These are phyloP conservation scores for Ursus arctos DNA, from an alignment of 2,113 vertebrate species.

Conservation along the genomic window DNA sequence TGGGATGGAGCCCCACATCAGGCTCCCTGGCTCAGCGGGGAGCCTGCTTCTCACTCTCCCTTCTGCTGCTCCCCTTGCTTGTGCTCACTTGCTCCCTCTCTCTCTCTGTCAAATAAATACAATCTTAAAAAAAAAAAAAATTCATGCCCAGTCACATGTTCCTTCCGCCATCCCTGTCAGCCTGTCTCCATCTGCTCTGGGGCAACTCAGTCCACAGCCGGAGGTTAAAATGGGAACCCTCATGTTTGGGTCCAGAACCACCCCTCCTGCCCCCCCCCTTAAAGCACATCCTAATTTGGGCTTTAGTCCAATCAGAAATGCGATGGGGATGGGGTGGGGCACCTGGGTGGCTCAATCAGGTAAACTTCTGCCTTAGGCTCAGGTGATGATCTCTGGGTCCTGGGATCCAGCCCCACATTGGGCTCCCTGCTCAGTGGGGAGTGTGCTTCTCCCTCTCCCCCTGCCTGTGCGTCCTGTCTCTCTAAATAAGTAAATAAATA, in stretches of 20 bases:
- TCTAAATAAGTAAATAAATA: neutral
- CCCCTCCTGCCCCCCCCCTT: fast-evolving
- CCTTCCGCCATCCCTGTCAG: fast-evolving
- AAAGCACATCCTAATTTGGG: neutral
- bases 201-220: fast-evolving
- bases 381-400: neutral
- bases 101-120: too few species aligned
- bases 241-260: neutral
- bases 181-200: fast-evolving
- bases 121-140: neutral
- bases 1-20: too few species aligned
- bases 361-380: too few species aligned
- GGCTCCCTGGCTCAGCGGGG: too few species aligned
- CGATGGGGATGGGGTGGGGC: neutral
- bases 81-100: too few species aligned
- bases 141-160: neutral
- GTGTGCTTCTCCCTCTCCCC: neutral
- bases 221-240: neutral
- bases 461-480: neutral
- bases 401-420: too few species aligned
- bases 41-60: too few species aligned
- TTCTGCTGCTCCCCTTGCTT: too few species aligned
- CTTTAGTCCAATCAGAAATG: neutral
- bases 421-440: neutral
- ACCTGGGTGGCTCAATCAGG: neutral